Evolutionary conservation across 1,140 invertebrate species (phyloP), one percentile per base, ranked within the genome.

Genomic region (Zaprionus lachaisei): DNA sequence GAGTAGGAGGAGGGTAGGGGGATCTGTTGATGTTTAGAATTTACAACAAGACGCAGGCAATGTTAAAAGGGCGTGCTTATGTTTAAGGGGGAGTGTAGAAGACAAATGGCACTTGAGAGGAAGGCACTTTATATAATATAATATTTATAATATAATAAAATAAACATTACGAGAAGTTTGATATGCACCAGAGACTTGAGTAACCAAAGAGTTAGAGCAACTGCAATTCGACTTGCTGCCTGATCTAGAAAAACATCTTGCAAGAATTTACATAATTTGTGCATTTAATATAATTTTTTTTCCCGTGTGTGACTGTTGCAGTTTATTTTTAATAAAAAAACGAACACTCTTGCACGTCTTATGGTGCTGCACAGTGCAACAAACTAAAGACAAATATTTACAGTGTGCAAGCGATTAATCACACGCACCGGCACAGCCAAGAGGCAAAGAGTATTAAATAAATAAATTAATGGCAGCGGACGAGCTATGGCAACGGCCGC

Each of bases 311-410:
- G 47, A 58, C 56, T 26, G n/a, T 5, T 24, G 62, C 49, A 31
- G 54, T 56, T 56, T 56, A 41, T 56, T 64, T 64, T 66, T 28
- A 66, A 44, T 66, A 66, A 66, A 20, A 34, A 22, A 34, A 37
- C 14, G 14, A 60, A 60, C 49, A 26, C 38, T 44, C 31, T 9
- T 37, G 12, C 34, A 17, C 41, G 31, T 54, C 58, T 70, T 24
- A 4, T 28, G 47, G 9, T 22, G 20, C 20, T 17, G 41, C n/a
- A 47, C 77, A 72, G 72, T 83, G 84, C 84, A 90, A 85, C 86
- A 89, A 90, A 89, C 84, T 85, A 90, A 89, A 89, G 84, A 89
- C 84, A 89, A 89, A 89, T 89, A 89, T 89, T 89, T 89, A 89
- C 84, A 89, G 90, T 89, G 76, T 85, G 81, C 85, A 64, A 70